These are phyloP conservation scores for Gulo gulo DNA, from an alignment of 2,113 vertebrate genomes.

Conservation along the genomic window DNA sequence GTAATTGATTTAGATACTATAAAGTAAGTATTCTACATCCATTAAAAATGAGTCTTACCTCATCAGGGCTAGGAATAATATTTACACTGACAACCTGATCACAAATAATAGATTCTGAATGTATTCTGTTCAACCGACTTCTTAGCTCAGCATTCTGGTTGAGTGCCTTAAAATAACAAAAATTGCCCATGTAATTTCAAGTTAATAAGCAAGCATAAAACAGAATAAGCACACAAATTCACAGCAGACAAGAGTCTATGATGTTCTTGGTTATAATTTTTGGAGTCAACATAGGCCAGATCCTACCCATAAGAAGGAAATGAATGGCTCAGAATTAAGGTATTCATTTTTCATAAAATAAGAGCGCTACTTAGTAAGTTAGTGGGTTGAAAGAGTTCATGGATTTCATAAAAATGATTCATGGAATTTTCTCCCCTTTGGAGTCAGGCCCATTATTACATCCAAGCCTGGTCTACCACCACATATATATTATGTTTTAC, in stretches of 20 bases:
- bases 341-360: not conserved
- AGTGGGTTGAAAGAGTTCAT: constrained; percentile 7
- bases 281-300: not conserved
- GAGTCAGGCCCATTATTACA: not conserved
- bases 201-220: constrained; percentile 66
- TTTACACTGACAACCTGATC: constrained; percentile 99
- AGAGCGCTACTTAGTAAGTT: not conserved
- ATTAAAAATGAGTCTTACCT: constrained; percentile 89
- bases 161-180: constrained; percentile 91
- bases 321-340: constrained; percentile 36
- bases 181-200: constrained; percentile 82
- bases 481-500: constrained; percentile 63
- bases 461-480: constrained; percentile 40
- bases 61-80: constrained; percentile 97
- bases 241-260: constrained; percentile 28
- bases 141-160: constrained; percentile 98
- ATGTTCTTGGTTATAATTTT: constrained; percentile 40
- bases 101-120: constrained; percentile 96
- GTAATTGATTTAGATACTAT: constrained; percentile 32
- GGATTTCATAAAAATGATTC: constrained; percentile 52
- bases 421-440: constrained; percentile 9
- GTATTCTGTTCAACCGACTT: constrained; percentile 97
- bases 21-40: constrained; percentile 60
- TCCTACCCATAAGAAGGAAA: constrained; percentile 34
- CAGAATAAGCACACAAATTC: not conserved